phyloP scores from a whole-genome alignment of 2,888 invertebrate genomes.

The Agrochola macilenta region DNA sequence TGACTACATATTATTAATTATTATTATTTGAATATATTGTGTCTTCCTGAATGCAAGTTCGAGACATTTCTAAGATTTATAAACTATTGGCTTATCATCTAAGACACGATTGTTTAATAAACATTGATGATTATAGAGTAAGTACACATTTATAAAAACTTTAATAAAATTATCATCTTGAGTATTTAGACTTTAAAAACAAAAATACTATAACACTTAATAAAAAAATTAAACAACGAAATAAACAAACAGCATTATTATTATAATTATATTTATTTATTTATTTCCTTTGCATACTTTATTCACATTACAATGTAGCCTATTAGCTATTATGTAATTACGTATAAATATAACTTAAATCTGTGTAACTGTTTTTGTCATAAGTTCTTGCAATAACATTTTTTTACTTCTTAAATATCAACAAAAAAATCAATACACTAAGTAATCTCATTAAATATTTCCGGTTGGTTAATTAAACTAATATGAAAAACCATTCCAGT shows the following conservation, averaged over 20 bases:
- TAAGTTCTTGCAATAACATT: too few species aligned
- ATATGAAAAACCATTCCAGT: too few species aligned
- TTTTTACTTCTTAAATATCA: too few species aligned
- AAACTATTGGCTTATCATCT: background rate
- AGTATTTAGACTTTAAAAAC: background rate
- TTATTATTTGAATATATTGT: slow-evolving; percentile 1
- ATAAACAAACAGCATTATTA: background rate
- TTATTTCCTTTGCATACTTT: background rate
- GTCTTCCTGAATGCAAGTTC: slow-evolving; percentile 32
- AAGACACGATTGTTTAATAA: background rate
- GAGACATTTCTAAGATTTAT: slow-evolving; percentile 13
- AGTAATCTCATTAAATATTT: too few species aligned
- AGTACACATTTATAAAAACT: background rate
- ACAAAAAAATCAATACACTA: too few species aligned
- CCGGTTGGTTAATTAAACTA: too few species aligned
- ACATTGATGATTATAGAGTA: background rate
- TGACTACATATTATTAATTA: background rate
- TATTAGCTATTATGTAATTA: too few species aligned
- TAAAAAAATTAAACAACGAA: background rate
- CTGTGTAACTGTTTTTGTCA: too few species aligned
- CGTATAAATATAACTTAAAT: too few species aligned
- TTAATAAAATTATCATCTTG: background rate
- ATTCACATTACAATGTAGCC: too few species aligned
- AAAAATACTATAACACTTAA: background rate
- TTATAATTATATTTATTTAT: background rate